Conservation (phyloP, 2,888 invertebrate species). For the Luffia ferchaultella region DNA sequence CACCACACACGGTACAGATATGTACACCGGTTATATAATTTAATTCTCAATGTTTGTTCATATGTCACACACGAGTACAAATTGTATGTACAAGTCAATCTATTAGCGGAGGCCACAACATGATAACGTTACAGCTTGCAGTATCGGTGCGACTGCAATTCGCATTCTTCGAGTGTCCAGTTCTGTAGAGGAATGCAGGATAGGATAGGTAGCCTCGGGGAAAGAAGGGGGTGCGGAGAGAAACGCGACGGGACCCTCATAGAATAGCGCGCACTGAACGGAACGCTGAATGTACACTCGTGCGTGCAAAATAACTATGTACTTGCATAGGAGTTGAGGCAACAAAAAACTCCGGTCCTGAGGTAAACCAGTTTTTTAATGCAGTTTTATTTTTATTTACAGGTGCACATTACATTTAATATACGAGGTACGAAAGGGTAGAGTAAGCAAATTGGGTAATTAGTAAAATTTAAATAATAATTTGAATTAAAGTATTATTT, state of each 20-base stretch:
- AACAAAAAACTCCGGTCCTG: neutral
- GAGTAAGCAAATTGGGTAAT: too few relatives aligned
- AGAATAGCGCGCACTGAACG: neutral
- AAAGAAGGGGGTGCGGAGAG: neutral
- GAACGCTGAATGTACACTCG: neutral
- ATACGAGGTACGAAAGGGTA: too few relatives aligned
- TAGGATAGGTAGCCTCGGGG: neutral
- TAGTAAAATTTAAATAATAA: too few relatives aligned
- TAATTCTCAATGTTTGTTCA: too few relatives aligned
- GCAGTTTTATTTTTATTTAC: too few relatives aligned
- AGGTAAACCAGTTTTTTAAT: too few relatives aligned
- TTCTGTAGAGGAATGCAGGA: neutral
- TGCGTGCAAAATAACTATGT: neutral
- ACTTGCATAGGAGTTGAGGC: neutral
- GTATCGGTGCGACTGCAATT: neutral
- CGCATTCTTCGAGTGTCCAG: neutral
- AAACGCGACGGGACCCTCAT: neutral
- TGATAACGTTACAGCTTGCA: neutral
- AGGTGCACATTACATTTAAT: too few relatives aligned
- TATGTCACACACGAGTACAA: too few relatives aligned
- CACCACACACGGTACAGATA: too few relatives aligned
- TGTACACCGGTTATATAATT: too few relatives aligned
- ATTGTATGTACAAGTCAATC: too few relatives aligned
- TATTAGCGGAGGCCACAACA: neutral
- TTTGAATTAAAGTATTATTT: too few relatives aligned